A percentile compares a stretch with the other conserved stretches of the same genome.
Conservation (phyloP, 2,888 invertebrate species). For the Hoplodrina ambigua region DNA sequence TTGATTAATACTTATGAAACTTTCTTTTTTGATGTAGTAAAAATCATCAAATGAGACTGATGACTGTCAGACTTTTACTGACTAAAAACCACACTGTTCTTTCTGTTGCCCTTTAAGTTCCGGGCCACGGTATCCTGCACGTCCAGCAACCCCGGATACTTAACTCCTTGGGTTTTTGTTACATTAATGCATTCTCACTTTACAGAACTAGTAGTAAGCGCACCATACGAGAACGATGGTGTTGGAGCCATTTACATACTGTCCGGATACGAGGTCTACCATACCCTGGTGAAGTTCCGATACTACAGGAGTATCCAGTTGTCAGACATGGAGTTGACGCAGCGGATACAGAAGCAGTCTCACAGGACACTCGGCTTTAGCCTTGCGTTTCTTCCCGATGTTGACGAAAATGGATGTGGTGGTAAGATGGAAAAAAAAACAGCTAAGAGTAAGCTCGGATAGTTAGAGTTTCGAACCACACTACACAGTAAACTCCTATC, state of each 20-base stretch:
- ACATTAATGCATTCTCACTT: conserved; percentile 14
- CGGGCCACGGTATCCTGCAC: too few species aligned
- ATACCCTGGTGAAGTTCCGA: conserved; percentile 38
- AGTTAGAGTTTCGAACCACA: too few species aligned
- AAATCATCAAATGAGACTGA: too few species aligned
- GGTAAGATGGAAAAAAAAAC: conserved; percentile 64
- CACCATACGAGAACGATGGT: conserved; percentile 76
- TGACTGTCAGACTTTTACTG: too few species aligned
- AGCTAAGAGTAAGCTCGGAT: background rate
- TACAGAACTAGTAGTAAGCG: conserved; percentile 81
- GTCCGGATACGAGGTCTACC: conserved; percentile 73
- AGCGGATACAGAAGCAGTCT: conserved; percentile 65
- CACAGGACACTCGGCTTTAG: conserved; percentile 74
- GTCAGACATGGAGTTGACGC: conserved; percentile 66
- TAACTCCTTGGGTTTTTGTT: too few species aligned
- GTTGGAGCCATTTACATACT: conserved; percentile 77
- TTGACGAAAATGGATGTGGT: conserved; percentile 74
- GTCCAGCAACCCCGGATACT: too few species aligned
- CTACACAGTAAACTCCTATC: background rate
- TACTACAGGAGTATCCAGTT: conserved; percentile 53
- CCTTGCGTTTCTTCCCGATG: conserved; percentile 72
- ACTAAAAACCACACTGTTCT: too few species aligned
- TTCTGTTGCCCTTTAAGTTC: too few species aligned
- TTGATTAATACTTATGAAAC: too few species aligned
- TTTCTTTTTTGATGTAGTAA: too few species aligned